These are phyloP conservation scores for Lepidostoma basale DNA, from an alignment of 1,140 invertebrate species.

Conservation along the genomic window DNA sequence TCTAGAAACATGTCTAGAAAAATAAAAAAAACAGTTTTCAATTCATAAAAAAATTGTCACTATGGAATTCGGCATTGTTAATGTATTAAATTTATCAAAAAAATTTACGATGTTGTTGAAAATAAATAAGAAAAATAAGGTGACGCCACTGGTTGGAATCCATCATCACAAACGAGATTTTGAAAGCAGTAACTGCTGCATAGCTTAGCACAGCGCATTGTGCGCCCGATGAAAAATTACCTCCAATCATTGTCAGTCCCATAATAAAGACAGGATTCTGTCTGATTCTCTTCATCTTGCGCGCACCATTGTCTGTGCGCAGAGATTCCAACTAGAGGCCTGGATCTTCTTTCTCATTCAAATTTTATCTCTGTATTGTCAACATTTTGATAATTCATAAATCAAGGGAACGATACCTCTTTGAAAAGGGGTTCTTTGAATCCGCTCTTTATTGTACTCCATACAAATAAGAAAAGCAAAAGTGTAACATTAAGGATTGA, in stretches of 20 bases:
- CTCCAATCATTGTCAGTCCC: slow-evolving; percentile 3
- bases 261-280: slow-evolving; percentile 33
- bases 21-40: too few relatives aligned
- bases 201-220: slow-evolving; percentile 12
- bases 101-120: too few relatives aligned
- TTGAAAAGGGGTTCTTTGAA: neutral
- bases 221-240: slow-evolving; percentile 32
- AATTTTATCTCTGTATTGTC: slow-evolving; percentile 14
- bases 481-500: too few relatives aligned
- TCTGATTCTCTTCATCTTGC: slow-evolving; percentile 7
- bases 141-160: too few relatives aligned
- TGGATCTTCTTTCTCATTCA: slow-evolving; percentile 29
- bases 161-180: slow-evolving; percentile 15
- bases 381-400: slow-evolving; percentile 2
- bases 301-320: slow-evolving; percentile 12
- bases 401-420: neutral
- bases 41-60: too few relatives aligned
- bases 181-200: slow-evolving; percentile 6
- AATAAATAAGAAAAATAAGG: too few relatives aligned
- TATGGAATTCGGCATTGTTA: too few relatives aligned
- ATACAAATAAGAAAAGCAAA: too few relatives aligned
- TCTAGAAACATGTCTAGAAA: too few relatives aligned
- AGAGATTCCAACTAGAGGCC: neutral
- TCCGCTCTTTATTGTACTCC: too few relatives aligned
- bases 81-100: too few relatives aligned